Conservation (phyloP, 2,113 vertebrate species). For the Alouatta palliata region DNA sequence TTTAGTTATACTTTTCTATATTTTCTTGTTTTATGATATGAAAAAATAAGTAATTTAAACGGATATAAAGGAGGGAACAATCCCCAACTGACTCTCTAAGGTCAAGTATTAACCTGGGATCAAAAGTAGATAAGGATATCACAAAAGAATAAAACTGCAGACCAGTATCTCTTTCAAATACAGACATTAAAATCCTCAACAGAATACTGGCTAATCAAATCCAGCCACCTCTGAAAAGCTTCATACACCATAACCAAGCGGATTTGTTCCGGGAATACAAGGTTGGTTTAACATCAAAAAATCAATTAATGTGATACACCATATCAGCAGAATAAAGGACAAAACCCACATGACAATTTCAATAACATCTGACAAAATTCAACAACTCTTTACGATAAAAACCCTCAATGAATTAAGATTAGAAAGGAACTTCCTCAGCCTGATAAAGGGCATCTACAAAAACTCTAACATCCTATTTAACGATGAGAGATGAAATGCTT, state of each 20-base stretch:
- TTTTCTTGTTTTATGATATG: not conserved
- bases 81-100: not conserved
- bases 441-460: slow-evolving; percentile 2
- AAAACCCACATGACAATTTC: not conserved
- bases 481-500: not conserved
- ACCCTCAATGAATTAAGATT: not conserved
- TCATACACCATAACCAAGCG: not conserved
- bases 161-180: not conserved
- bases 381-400: not conserved
- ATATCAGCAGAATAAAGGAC: not conserved
- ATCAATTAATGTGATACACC: not conserved
- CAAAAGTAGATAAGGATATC: not conserved
- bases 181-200: not conserved
- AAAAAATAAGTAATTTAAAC: slow-evolving; percentile 42
- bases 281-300: not conserved
- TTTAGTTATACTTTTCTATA: slow-evolving; percentile 19
- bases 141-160: not conserved
- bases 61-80: not conserved
- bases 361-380: slow-evolving; percentile 19
- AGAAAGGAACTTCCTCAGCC: not conserved
- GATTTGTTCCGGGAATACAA: slow-evolving; percentile 3
- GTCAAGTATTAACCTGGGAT: not conserved
- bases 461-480: not conserved
- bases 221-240: not conserved
- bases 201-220: slow-evolving; percentile 17